A percentile compares a stretch with the other conserved stretches of the same genome.
Evolutionary conservation across 1,140 invertebrate genomes (phyloP).

Genomic region (Holcopasites calliopsidis): DNA sequence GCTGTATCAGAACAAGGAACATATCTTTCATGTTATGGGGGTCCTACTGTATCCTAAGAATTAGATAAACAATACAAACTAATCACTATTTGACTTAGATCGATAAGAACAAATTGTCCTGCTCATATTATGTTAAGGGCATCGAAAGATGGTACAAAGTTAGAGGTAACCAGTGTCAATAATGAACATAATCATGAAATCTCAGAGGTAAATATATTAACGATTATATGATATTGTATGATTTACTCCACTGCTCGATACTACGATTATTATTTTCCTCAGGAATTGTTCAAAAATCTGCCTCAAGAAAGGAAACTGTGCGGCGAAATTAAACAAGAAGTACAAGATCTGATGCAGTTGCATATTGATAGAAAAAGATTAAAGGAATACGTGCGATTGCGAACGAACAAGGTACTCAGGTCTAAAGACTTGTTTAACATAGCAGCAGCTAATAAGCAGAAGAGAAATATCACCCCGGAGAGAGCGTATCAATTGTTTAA

Average conservation of each 20-base stretch:
- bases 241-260: too few relatives aligned
- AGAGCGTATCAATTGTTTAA: constrained; percentile 79
- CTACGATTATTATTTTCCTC: constrained; percentile 7
- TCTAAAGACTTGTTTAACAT: constrained; percentile 79
- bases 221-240: too few relatives aligned
- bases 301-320: constrained; percentile 77
- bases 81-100: constrained; percentile 60
- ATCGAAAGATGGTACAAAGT: constrained; percentile 76
- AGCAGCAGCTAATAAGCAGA: constrained; percentile 76
- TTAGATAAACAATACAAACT: too few relatives aligned
- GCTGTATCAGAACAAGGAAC: background rate
- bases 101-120: constrained; percentile 78
- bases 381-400: constrained; percentile 74
- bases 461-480: constrained; percentile 78
- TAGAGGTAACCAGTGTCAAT: constrained; percentile 79
- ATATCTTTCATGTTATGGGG: background rate
- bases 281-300: constrained; percentile 76
- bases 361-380: constrained; percentile 76
- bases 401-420: constrained; percentile 75
- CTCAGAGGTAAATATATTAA: constrained; percentile 65
- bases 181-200: constrained; percentile 79
- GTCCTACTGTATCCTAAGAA: too few relatives aligned
- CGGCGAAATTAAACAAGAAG: constrained; percentile 76
- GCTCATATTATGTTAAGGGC: constrained; percentile 78
- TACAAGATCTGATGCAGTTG: constrained; percentile 75